Percentiles rank a stretch among this genome's conserved stretches.
Conservation (phyloP, 2,888 invertebrate genomes). For the Monopis laevigella region DNA sequence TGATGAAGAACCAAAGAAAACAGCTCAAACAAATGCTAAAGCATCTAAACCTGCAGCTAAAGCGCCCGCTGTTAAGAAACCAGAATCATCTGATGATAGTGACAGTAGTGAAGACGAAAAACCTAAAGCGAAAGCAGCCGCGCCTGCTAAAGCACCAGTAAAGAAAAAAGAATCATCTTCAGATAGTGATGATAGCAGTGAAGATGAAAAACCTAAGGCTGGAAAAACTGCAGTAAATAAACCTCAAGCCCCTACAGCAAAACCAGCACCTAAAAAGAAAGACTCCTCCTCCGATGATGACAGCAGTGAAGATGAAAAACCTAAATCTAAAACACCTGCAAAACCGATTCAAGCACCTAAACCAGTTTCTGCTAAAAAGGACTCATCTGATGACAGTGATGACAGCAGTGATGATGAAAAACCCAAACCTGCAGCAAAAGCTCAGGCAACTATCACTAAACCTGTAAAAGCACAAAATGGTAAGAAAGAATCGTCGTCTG, state of each 20-base stretch:
- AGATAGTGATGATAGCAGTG: constrained; percentile 30
- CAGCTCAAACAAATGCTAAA: constrained; percentile 19
- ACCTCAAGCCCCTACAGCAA: constrained; percentile 23
- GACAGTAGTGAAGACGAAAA: constrained; percentile 21
- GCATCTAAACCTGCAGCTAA: constrained; percentile 22
- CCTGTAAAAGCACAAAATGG: constrained; percentile 20
- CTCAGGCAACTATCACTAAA: constrained; percentile 23
- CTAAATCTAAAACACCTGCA: constrained; percentile 20
- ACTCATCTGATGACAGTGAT: constrained; percentile 26
- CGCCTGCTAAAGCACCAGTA: constrained; percentile 14
- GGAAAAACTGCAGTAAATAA: constrained; percentile 20
- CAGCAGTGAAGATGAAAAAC: constrained; percentile 34
- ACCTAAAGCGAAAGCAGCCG: constrained; percentile 14
- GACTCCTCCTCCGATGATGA: constrained; percentile 40
- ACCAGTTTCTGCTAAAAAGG: constrained; percentile 26
- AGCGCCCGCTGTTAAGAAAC: constrained; percentile 18
- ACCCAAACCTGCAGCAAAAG: constrained; percentile 23
- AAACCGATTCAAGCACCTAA: constrained; percentile 22
- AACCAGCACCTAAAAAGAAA: constrained; percentile 31
- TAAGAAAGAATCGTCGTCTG: constrained; percentile 31
- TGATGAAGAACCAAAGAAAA: constrained; percentile 38
- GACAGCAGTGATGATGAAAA: constrained; percentile 23
- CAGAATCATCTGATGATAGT: constrained; percentile 29
- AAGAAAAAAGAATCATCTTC: constrained; percentile 33
- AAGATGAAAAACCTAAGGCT: constrained; percentile 25